Conservation (phyloP, 2,888 invertebrate species). For the Amorpha juglandis region DNA sequence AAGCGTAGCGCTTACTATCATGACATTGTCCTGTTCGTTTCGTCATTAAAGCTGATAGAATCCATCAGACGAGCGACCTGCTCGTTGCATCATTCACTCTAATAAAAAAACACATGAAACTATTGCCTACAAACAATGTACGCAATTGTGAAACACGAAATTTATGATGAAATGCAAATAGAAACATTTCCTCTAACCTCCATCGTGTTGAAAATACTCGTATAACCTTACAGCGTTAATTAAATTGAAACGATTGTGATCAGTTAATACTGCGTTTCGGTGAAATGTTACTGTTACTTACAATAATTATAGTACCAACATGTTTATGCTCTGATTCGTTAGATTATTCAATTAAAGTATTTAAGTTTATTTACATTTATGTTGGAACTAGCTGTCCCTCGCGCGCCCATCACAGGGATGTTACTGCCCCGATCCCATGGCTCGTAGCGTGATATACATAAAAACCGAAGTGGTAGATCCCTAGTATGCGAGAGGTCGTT, state of each 20-base stretch:
- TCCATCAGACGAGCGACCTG: too few species aligned
- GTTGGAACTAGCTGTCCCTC: too few species aligned
- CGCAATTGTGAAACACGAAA: constrained; percentile 23
- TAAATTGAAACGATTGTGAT: constrained; percentile 5
- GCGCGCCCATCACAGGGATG: too few species aligned
- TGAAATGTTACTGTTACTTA: background rate
- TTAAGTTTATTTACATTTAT: background rate
- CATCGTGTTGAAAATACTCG: constrained; percentile 31
- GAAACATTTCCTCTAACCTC: constrained; percentile 39
- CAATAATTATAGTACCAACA: background rate
- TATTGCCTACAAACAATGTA: background rate
- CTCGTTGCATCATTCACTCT: too few species aligned
- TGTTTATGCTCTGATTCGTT: constrained; percentile 6
- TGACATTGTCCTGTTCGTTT: too few species aligned
- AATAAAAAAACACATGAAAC: too few species aligned
- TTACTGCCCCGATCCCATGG: too few species aligned
- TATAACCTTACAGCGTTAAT: constrained; percentile 22
- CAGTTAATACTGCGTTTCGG: constrained; percentile 6
- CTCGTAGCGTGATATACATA: too few species aligned
- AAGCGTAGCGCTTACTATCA: too few species aligned
- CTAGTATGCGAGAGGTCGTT: too few species aligned
- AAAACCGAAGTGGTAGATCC: too few species aligned
- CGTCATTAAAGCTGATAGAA: too few species aligned
- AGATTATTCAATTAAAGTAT: background rate
- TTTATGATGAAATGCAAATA: constrained; percentile 22